Evolutionary conservation across 1,140 invertebrate genomes (phyloP), one percentile per base, ranked within the genome.

Genomic region (Drosophila asahinai): DNA sequence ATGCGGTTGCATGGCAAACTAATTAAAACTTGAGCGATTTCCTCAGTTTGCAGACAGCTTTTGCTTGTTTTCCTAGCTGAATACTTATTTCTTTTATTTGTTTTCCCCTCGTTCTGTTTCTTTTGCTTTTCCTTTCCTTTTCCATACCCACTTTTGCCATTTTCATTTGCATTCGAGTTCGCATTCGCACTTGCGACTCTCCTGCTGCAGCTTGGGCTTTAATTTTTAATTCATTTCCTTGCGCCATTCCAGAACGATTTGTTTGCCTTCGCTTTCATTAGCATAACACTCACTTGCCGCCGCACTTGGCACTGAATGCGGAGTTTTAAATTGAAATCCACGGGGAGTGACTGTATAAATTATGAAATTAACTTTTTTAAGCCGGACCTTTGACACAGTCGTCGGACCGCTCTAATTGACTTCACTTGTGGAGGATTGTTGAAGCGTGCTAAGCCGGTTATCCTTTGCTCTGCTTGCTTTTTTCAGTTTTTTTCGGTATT

Each of bases 21-120:
- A 89, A 89, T 89, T 89, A 89, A 89, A 89, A 89, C 70, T 89
- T 86, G 86, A 82, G 75, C 79, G 78, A 80, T 90, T 89, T 81
- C 84, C 60, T 74, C 58, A 55, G 67, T 58, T 67, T 67, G 63
- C 74, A 73, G 84, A 81, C 81, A 81, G 67, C 71, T 81, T 79
- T 55, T 36, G 43, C 45, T 38, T 51, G 55, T 61, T 74, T 74
- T 74, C 38, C 70, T 49, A 27, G 61, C 55, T 57, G 45, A 25
- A 57, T 57, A 40, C 54, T 57, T 57, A 57, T 22, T 57, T 25
- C 19, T 40, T n/a, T 36, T 54, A 54, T 54, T 54, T 36, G 30
- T 19, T 6, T 54, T 11, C 12, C n/a, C 25, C 14, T 12, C 36
- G 3, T 6, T 15, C 40, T 5, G 15, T 3, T 15, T 14, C 33